Conservation (phyloP, 1,140 invertebrate genomes). For the Polyergus mexicanus region DNA sequence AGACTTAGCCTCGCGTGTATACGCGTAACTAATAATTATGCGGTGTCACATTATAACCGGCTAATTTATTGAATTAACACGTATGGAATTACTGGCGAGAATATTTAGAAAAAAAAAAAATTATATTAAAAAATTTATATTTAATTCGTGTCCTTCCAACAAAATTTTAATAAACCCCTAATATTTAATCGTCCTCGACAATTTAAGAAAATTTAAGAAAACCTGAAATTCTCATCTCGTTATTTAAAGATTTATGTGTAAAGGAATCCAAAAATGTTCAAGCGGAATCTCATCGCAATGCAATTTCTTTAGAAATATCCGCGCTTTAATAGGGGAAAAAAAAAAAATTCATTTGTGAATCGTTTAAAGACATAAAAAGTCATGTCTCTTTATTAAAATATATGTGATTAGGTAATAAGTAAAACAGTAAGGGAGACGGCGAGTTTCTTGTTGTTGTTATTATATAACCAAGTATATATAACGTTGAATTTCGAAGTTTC, state of each 20-base stretch:
- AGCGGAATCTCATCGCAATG: background rate
- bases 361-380: background rate
- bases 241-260: background rate
- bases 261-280: background rate
- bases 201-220: background rate
- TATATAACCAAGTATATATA: constrained; percentile 32
- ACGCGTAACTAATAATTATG: constrained; percentile 31
- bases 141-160: too few relatives aligned
- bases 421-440: background rate
- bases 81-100: background rate
- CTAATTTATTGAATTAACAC: constrained; percentile 20
- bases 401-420: background rate
- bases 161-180: background rate
- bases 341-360: background rate
- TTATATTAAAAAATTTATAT: too few relatives aligned
- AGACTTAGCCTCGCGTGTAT: background rate
- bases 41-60: background rate
- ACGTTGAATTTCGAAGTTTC: constrained; percentile 17
- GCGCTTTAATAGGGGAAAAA: background rate
- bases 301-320: background rate
- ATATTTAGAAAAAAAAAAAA: too few relatives aligned
- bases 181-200: background rate
- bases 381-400: background rate
- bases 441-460: background rate
- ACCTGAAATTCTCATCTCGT: background rate